Conservation (phyloP, 2,888 invertebrate genomes). For the Vesta saturnalis region DNA sequence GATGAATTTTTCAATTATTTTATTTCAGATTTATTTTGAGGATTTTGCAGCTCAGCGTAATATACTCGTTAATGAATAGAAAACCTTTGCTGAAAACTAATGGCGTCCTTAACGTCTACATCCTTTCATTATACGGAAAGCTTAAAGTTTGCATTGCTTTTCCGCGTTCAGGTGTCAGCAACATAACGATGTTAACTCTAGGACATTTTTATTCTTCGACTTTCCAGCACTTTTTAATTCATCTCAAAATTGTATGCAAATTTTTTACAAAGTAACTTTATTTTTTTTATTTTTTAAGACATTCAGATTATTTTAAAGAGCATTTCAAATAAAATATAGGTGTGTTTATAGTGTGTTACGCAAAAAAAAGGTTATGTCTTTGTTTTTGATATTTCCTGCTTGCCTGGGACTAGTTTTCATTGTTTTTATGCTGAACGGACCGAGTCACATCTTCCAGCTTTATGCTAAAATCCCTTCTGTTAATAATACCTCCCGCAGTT, state of each 20-base stretch:
- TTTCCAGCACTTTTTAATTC: conserved; percentile 11
- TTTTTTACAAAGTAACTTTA: conserved; percentile 4
- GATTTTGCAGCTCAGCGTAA: neutral
- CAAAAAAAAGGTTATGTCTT: neutral
- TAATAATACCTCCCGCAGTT: conserved; percentile 34
- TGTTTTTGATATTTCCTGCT: neutral
- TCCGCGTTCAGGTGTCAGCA: conserved; percentile 17
- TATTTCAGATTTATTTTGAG: neutral
- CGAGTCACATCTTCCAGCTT: conserved; percentile 28
- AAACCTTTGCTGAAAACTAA: conserved; percentile 25
- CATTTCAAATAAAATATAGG: conserved; percentile 2
- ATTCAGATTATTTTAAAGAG: neutral
- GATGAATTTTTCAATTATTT: conserved; percentile 3
- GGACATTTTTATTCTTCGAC: conserved; percentile 16
- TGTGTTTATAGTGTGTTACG: neutral
- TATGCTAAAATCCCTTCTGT: conserved; percentile 32
- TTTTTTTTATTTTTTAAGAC: conserved; percentile 9
- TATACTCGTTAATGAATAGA: conserved; percentile 22
- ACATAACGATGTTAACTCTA: conserved; percentile 23
- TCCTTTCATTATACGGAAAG: conserved; percentile 32
- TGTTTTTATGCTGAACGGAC: conserved; percentile 22
- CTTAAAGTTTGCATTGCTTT: conserved; percentile 22
- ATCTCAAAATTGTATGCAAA: conserved; percentile 14
- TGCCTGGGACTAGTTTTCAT: conserved; percentile 15
- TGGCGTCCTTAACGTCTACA: conserved; percentile 23